Evolutionary conservation across 2,888 invertebrate species (phyloP).

Genomic region (Linnaemya tessellans): DNA sequence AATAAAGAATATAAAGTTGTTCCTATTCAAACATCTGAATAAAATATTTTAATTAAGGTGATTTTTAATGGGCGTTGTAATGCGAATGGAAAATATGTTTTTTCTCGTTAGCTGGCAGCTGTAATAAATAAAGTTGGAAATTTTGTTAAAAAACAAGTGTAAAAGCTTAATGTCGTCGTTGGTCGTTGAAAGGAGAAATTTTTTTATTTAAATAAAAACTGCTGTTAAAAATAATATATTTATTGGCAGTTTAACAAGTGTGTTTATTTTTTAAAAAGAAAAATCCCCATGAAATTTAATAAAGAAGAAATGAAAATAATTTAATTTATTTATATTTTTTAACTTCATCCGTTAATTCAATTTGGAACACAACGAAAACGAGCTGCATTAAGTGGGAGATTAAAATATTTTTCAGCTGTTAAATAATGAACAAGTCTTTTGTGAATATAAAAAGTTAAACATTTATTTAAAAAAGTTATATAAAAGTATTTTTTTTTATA

Average conservation of each 20-base stretch:
- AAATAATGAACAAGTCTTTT: too few relatives aligned
- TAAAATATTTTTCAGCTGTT: not conserved
- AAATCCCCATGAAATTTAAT: not conserved
- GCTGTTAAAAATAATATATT: slow-evolving; percentile 23
- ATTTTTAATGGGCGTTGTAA: slow-evolving; percentile 11
- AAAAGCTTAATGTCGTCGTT: not conserved
- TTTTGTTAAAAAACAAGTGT: not conserved
- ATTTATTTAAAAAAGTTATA: too few relatives aligned
- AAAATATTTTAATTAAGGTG: not conserved
- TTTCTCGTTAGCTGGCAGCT: too few relatives aligned
- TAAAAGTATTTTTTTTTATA: too few relatives aligned
- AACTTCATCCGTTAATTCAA: not conserved
- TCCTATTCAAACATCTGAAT: not conserved
- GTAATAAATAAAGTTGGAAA: not conserved
- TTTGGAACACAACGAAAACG: not conserved
- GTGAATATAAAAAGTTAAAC: too few relatives aligned
- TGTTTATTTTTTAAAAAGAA: not conserved
- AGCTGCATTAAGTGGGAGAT: not conserved
- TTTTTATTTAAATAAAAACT: slow-evolving; percentile 1
- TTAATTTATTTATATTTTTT: not conserved
- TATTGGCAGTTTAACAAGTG: slow-evolving; percentile 9
- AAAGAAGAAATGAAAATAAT: not conserved
- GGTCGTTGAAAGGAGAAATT: slow-evolving; percentile 24
- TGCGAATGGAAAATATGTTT: not conserved
- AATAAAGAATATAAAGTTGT: not conserved